Evolutionary conservation across 1,140 invertebrate species (phyloP).

Genomic region (Papilio polyxenes): DNA sequence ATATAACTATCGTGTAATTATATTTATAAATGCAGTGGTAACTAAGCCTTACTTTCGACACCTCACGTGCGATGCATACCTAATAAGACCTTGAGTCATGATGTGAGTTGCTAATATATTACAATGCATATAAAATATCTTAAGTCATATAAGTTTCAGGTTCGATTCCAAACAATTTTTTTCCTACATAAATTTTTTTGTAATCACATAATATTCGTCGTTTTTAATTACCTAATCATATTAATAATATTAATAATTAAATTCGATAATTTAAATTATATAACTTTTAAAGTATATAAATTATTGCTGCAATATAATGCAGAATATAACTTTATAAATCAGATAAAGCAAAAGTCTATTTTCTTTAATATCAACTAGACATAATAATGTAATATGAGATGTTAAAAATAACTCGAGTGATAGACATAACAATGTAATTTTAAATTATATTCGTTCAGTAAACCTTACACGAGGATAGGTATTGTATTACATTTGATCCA

Average conservation of each 20-base stretch:
- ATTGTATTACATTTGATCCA: constrained; percentile 48
- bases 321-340: too few species aligned
- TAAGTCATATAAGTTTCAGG: neutral
- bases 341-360: neutral
- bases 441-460: constrained; percentile 49
- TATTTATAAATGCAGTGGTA: constrained; percentile 24
- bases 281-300: too few species aligned
- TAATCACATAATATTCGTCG: too few species aligned
- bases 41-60: constrained; percentile 13
- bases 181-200: too few species aligned
- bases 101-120: neutral
- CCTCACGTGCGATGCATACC: neutral
- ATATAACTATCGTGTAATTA: neutral
- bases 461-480: constrained; percentile 52
- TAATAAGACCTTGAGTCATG: constrained; percentile 8
- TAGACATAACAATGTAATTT: constrained; percentile 12
- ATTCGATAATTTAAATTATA: too few species aligned
- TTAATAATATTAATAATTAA: too few species aligned
- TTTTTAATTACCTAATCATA: too few species aligned
- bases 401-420: constrained; percentile 17
- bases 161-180: neutral
- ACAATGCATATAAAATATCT: neutral
- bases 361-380: neutral
- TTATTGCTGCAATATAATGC: too few species aligned
- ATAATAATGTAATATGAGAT: constrained; percentile 22